Base-by-base conservation (phyloP, 2,113 vertebrate species). In the Trogon surrucura region DNA sequence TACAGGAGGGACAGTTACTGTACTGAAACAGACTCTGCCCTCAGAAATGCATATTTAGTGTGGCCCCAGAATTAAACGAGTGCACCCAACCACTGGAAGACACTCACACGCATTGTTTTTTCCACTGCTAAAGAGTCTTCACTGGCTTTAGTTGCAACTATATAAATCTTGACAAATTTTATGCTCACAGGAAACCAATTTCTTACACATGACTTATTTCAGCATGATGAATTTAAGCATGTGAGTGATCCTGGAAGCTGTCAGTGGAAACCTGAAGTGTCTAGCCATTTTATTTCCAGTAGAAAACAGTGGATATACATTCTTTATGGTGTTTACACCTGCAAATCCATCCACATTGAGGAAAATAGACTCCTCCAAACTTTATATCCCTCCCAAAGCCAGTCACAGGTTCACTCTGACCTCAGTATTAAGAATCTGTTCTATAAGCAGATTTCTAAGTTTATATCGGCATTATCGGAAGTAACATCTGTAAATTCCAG, bases 311-410 rank as follows among this genome's bases (percentile, higher is more conserved):
- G 53, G 44, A 61, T 92, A 77, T 36, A 79, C 11, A 77, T 60
- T 71, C 26, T 90, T 16, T 78, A 1, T 41, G 20, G 23, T 51
- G 51, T 79, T 95, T 78, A 86, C 41, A 78, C 53, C 74, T 64
- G 75, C 30, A 96, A 93, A 95, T 93, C 82, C 51, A 38, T 27
- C 36, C 38, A 74, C 50, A 90, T 90, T 13, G 29, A 92, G 23
- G 47, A 78, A 91, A 94, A 91, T 79, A 88, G 0, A 71, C 51
- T 88, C 44, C 29, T 91, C n/a, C 21, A 92, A 96, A 96, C 65
- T 86, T 71, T 48, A 67, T 85, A 96, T 95, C 65, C 38, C 32
- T 92, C 75, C 77, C 57, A 93, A 95, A 95, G 72, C 80, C 72
- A 86, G 75, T 26, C 30, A 36, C 4, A 86, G 32, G 30, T 92